These are phyloP conservation scores for Liopterus haemorrhoidalis DNA, from an alignment of 2,888 invertebrate genomes.

Conservation along the genomic window DNA sequence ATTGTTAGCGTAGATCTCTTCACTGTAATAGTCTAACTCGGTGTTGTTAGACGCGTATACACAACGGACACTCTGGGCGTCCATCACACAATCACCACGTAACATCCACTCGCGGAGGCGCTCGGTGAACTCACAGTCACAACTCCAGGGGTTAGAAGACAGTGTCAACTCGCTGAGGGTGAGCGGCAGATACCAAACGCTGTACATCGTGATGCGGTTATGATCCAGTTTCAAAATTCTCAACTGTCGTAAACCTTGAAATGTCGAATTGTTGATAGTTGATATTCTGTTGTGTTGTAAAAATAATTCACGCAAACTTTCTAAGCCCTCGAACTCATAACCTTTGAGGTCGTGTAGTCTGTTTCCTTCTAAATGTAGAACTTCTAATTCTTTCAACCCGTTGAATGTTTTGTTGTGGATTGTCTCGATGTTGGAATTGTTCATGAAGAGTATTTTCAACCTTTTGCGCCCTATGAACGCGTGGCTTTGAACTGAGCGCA, in stretches of 20 bases:
- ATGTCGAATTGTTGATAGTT: conserved; percentile 65
- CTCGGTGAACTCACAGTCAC: conserved; percentile 74
- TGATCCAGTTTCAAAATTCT: conserved; percentile 63
- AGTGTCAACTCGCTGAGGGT: conserved; percentile 60
- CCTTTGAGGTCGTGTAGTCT: conserved; percentile 63
- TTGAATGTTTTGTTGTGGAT: conserved; percentile 80
- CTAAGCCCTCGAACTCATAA: conserved; percentile 74
- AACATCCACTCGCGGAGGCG: conserved; percentile 71
- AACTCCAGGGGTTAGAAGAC: conserved; percentile 73
- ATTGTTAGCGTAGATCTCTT: conserved; percentile 53
- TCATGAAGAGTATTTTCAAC: conserved; percentile 67
- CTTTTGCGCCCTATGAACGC: conserved; percentile 80
- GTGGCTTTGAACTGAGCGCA: conserved; percentile 70
- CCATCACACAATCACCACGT: conserved; percentile 59
- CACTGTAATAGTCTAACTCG: conserved; percentile 53
- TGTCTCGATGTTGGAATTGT: conserved; percentile 69
- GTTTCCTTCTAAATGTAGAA: conserved; percentile 71
- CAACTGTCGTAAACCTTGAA: conserved; percentile 59
- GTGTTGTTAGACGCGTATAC: conserved; percentile 56
- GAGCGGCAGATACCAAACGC: conserved; percentile 66
- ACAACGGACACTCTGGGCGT: conserved; percentile 61
- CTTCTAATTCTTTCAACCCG: conserved; percentile 70
- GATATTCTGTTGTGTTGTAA: conserved; percentile 69
- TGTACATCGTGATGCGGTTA: conserved; percentile 62
- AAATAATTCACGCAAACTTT: conserved; percentile 64